Evolutionary conservation across 1,140 invertebrate species (phyloP).

Genomic region (Tribolium madens): DNA sequence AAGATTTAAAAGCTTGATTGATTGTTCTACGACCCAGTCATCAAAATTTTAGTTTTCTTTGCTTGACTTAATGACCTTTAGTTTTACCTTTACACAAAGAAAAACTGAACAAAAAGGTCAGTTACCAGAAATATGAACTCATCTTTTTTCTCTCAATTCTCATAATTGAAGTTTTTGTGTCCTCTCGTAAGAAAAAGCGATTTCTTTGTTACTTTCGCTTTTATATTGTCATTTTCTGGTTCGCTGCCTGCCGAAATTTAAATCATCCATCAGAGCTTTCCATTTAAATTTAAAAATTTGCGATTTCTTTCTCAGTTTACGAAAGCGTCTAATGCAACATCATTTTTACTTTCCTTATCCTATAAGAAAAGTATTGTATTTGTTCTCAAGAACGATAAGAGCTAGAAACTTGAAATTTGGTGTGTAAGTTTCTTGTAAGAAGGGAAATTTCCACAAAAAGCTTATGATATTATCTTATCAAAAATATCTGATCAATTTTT

Average conservation of each 20-base stretch:
- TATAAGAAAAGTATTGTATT: no score
- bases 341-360: no score
- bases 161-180: neutral
- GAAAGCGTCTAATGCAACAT: conserved; percentile 19
- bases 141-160: neutral
- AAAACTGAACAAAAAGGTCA: neutral
- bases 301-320: conserved; percentile 15
- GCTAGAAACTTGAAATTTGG: no score
- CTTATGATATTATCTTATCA: no score
- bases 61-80: neutral
- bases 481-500: no score
- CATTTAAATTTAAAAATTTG: conserved; percentile 4
- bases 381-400: no score
- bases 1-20: no score
- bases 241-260: neutral
- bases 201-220: neutral
- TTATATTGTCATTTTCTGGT: neutral
- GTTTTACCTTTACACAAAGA: neutral
- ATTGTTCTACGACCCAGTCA: no score
- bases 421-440: no score
- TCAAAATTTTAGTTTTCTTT: neutral
- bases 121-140: neutral
- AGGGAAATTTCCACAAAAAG: no score
- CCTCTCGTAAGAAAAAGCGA: neutral
- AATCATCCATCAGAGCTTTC: neutral